These are phyloP conservation scores for Drosophila setifemur DNA, from an alignment of 1,140 invertebrate species.

Conservation along the genomic window DNA sequence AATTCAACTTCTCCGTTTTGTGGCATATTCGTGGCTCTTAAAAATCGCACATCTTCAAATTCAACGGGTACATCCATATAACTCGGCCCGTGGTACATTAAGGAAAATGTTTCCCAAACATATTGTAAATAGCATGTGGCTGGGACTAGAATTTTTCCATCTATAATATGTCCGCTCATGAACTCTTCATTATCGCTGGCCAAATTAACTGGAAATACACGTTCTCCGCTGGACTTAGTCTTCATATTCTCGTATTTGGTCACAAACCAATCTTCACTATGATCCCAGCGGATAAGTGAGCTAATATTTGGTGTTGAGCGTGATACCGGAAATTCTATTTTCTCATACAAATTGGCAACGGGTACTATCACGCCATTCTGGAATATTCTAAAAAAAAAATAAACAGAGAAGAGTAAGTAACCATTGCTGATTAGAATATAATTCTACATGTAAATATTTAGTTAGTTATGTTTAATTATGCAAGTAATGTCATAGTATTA, in stretches of 20 bases:
- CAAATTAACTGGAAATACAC: slow-evolving; percentile 85
- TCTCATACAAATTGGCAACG: slow-evolving; percentile 85
- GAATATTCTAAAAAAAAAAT: slow-evolving; percentile 29
- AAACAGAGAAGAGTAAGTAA: too few species aligned
- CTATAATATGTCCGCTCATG: slow-evolving; percentile 93
- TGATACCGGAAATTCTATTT: slow-evolving; percentile 90
- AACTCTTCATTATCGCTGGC: slow-evolving; percentile 89
- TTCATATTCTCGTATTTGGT: slow-evolving; percentile 81
- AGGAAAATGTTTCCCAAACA: slow-evolving; percentile 94
- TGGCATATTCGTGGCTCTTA: slow-evolving; percentile 91
- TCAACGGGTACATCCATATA: slow-evolving; percentile 90
- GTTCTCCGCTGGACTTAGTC: slow-evolving; percentile 84
- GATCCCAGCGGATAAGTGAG: slow-evolving; percentile 94
- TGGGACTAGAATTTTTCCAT: slow-evolving; percentile 93
- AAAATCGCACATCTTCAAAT: slow-evolving; percentile 94
- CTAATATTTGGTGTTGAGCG: slow-evolving; percentile 90
- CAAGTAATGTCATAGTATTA: too few species aligned
- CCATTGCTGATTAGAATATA: too few species aligned
- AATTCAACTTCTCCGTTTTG: slow-evolving; percentile 88
- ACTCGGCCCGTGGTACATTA: slow-evolving; percentile 87
- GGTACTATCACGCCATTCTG: slow-evolving; percentile 82
- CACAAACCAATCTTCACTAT: slow-evolving; percentile 89
- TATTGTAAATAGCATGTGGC: slow-evolving; percentile 93
- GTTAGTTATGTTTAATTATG: too few species aligned
- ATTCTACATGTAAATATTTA: too few species aligned